Conservation (phyloP, 2,797 vertebrate genomes). For the Rhynchonycteris naso region DNA sequence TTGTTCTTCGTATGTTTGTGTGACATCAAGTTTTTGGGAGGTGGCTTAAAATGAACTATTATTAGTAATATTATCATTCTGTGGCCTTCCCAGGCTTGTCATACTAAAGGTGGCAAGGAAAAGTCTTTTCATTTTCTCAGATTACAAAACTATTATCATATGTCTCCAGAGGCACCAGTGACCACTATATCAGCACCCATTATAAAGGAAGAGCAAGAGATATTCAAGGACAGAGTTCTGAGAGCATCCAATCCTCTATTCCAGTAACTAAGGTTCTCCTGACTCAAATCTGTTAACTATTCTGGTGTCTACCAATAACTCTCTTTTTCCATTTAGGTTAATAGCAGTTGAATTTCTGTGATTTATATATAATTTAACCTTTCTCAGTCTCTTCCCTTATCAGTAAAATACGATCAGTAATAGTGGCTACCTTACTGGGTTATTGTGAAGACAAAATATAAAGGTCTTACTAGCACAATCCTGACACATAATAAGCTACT, state of each 20-base stretch:
- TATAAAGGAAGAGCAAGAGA: neutral
- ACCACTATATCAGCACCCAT: neutral
- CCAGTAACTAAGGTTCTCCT: neutral
- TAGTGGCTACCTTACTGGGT: neutral
- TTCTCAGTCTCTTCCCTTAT: slow-evolving; percentile 1
- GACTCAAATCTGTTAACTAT: neutral
- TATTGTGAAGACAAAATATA: neutral
- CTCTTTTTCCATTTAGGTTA: neutral
- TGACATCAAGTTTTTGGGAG: neutral
- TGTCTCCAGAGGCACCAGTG: neutral
- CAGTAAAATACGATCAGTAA: neutral
- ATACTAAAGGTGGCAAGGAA: neutral
- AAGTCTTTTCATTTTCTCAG: neutral
- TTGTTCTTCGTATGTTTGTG: neutral
- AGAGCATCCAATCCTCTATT: neutral
- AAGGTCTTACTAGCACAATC: neutral
- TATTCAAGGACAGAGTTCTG: neutral
- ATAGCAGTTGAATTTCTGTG: neutral
- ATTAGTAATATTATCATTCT: neutral
- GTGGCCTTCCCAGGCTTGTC: neutral
- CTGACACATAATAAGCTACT: neutral
- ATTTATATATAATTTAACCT: neutral
- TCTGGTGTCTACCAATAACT: neutral
- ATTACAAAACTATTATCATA: neutral
- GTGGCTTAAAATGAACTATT: neutral